Evolutionary conservation across 2,113 vertebrate species (phyloP), one percentile per base, ranked within the genome.

Genomic region (Echinops telfairi): DNA sequence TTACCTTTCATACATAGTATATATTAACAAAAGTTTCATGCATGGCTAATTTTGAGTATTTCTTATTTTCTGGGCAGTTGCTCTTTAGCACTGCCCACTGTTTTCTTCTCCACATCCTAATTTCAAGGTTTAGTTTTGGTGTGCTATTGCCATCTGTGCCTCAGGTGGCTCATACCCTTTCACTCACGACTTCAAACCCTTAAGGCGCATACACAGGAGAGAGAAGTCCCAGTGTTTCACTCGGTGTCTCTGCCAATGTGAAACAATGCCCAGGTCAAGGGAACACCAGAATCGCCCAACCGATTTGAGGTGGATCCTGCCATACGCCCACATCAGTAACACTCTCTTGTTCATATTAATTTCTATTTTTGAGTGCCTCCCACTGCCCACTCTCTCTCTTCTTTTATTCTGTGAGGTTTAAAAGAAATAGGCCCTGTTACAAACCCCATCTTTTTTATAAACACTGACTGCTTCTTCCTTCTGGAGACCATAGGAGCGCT

Each of bases 351-450:
- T 84, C 66, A 31, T 23, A 16, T 20, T 40, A 20, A 23, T 83
- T 97, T 94, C 92, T 94, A 92, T 70, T 40, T 47, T 88, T 0
- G 23, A 0, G 33, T 84, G 80, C 84, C 4, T 36, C 15, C 62
- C 53, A 0, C 0, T 20, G 60, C 94, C 78, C 75, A 60, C n/a
- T 40, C 40, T 40, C 7, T 58, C 16, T 23, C 60, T 5, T 73
- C 96, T 92, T 78, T 70, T 95, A 38, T 95, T 92, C 86, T 76
- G 0, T 6, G 33, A 95, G 81, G 29, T 83, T 91, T 93, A 94
- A 53, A 53, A 96, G 82, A 94, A 86, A 19, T 43, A 94, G 95
- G 17, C 31, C 31, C 0, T 25, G 71, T 77, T 40, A 80, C 60
- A 94, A 86, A 96, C 91, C 43, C 83, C 66, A 23, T 85, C 25